phyloP scores from a whole-genome alignment of 2,113 vertebrate genomes.

The Nerophis lumbriciformis region DNA sequence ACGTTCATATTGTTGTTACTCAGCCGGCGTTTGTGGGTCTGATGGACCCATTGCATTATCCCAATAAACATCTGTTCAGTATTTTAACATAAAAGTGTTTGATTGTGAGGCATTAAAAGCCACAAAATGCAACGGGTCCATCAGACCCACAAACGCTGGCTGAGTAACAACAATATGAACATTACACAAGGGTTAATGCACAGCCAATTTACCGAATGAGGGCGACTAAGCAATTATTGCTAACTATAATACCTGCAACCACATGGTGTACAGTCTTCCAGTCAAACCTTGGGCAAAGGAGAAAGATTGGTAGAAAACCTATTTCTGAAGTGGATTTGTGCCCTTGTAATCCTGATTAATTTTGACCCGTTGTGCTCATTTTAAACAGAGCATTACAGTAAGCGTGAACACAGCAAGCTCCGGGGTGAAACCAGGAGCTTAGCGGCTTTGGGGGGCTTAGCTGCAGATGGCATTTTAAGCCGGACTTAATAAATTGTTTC shows the following conservation, averaged over 20 bases:
- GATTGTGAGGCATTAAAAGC: too few species aligned
- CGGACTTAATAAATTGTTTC: slow-evolving; percentile 83
- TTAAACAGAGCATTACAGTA: slow-evolving; percentile 80
- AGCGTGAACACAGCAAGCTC: slow-evolving; percentile 74
- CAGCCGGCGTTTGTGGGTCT: too few species aligned
- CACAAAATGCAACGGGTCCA: too few species aligned
- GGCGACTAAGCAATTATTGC: neutral
- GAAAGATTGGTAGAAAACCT: slow-evolving; percentile 71
- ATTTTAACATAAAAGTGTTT: too few species aligned
- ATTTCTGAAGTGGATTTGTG: slow-evolving; percentile 82
- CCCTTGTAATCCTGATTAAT: slow-evolving; percentile 81
- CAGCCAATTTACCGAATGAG: neutral
- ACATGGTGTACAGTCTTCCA: slow-evolving; percentile 32
- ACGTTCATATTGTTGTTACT: too few species aligned
- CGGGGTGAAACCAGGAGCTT: slow-evolving; percentile 74
- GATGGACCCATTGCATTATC: too few species aligned
- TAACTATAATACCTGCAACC: slow-evolving; percentile 12
- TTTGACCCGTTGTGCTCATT: slow-evolving; percentile 81
- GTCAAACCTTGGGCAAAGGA: slow-evolving; percentile 54
- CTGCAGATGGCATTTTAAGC: slow-evolving; percentile 83
- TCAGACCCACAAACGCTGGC: too few species aligned
- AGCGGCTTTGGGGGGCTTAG: slow-evolving; percentile 78
- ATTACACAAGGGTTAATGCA: too few species aligned
- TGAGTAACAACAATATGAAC: too few species aligned
- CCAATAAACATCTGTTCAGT: too few species aligned